Evolutionary conservation across 1,140 invertebrate genomes (phyloP).

Genomic region (Drosophila elegans): DNA sequence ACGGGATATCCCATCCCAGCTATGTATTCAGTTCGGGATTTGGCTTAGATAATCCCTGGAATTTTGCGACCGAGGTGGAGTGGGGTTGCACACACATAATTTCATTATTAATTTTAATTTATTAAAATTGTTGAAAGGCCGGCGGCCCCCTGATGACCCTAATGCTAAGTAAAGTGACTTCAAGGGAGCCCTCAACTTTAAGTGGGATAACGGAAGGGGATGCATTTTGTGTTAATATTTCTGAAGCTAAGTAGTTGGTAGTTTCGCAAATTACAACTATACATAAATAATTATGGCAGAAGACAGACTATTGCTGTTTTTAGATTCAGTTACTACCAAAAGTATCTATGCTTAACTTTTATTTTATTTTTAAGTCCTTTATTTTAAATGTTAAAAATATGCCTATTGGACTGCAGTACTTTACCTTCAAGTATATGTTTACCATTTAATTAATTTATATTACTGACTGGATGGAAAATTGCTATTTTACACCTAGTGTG

Average conservation of each 20-base stretch:
- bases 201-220: slow-evolving; percentile 5
- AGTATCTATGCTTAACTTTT: no score
- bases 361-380: no score
- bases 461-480: no score
- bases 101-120: slow-evolving; percentile 78
- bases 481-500: no score
- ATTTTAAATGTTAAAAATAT: no score
- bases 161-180: slow-evolving; percentile 41
- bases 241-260: neutral
- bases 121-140: slow-evolving; percentile 71
- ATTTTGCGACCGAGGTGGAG: neutral
- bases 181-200: slow-evolving; percentile 9
- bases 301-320: no score
- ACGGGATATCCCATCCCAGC: slow-evolving; percentile 5
- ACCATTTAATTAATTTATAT: no score
- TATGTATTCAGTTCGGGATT: slow-evolving; percentile 51
- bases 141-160: slow-evolving; percentile 43
- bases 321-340: neutral
- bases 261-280: neutral
- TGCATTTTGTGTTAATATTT: neutral
- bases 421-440: no score
- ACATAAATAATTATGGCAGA: neutral
- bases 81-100: slow-evolving; percentile 48
- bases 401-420: no score
- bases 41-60: slow-evolving; percentile 36